Percentiles rank a stretch among this genome's conserved stretches.
These are phyloP conservation scores for Melanerpes formicivorus DNA, from an alignment of 2,113 vertebrate species.

Conservation along the genomic window DNA sequence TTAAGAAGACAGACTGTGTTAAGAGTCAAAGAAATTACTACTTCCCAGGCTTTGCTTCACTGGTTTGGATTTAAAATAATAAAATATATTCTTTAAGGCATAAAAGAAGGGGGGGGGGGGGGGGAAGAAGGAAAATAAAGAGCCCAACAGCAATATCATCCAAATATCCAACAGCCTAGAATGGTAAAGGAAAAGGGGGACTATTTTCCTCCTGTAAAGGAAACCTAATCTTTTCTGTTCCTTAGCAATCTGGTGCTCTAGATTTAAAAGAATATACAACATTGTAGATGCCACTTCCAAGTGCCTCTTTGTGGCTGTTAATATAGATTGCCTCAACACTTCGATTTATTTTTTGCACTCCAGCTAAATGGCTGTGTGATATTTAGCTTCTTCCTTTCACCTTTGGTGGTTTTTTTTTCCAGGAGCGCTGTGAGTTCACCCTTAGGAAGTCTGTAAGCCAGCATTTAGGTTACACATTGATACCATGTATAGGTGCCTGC, in stretches of 20 bases:
- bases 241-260: constrained; percentile 30
- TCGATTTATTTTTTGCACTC: constrained; percentile 20
- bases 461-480: not conserved
- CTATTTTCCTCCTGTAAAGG: constrained; percentile 15
- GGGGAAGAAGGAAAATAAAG: not conserved
- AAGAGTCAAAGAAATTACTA: constrained; percentile 65
- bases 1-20: constrained; percentile 78
- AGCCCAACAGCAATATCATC: not conserved
- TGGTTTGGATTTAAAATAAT: constrained; percentile 20
- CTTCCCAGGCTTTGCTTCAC: constrained; percentile 20
- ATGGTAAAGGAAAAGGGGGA: constrained; percentile 53
- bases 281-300: constrained; percentile 34
- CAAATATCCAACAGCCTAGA: constrained; percentile 5
- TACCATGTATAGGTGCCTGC: not conserved
- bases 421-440: not conserved
- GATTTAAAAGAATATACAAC: not conserved
- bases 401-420: not conserved
- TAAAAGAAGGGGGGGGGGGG: too few species aligned
- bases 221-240: constrained; percentile 9
- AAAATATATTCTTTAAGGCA: not conserved
- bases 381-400: not conserved
- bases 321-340: not conserved
- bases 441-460: not conserved
- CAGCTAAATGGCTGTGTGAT: constrained; percentile 9
- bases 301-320: constrained; percentile 40